Base-by-base conservation (phyloP, 2,797 vertebrate genomes). In the Cercopithecus mitis region DNA sequence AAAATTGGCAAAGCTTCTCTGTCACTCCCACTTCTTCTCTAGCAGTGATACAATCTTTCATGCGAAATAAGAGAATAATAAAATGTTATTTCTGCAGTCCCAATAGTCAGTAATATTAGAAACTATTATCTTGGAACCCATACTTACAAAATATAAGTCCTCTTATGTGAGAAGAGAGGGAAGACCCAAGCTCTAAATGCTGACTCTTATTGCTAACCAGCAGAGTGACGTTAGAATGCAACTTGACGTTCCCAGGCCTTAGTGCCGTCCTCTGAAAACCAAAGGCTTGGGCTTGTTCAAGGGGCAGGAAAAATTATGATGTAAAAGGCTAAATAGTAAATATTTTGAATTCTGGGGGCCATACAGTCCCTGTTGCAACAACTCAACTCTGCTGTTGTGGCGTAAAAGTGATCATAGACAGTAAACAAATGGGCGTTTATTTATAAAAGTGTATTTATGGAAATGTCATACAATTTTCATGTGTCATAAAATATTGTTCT, bases 1-100 rank as follows among this genome's bases (percentile, higher is more conserved):
- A 83, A 87, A 90, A 45, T 75, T 57, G 84, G 93, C 81, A 88
- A 36, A 22, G 87, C 93, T 50, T 58, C 88, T 85, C 57, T 80
- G 90, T 93, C 93, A 88, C 91, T 67, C 93, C 91, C 77, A 57
- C 91, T 79, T 94, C 86, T 92, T 89, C 83, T 81, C 19, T 15
- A 82, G 83, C 81, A 76, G 43, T 85, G 86, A 84, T 27, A 20
- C 33, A 27, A 6, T 84, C 90, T 93, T 96, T 95, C 77, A 75
- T 86, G 95, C n/a, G 77, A 87, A 91, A 61, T 72, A 52, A 83
- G 76, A 95, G 41, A 91, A 87, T 39, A 72, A 87, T 58, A 55
- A 92, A 52, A 73, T 41, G 55, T 84, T 57, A 55, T n/a, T 92
- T 92, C 58, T 87, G 82, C n/a, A 75, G 64, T 84, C 39, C 33